phyloP scores from a whole-genome alignment of 1,140 invertebrate genomes.

The Oppia nitens region DNA sequence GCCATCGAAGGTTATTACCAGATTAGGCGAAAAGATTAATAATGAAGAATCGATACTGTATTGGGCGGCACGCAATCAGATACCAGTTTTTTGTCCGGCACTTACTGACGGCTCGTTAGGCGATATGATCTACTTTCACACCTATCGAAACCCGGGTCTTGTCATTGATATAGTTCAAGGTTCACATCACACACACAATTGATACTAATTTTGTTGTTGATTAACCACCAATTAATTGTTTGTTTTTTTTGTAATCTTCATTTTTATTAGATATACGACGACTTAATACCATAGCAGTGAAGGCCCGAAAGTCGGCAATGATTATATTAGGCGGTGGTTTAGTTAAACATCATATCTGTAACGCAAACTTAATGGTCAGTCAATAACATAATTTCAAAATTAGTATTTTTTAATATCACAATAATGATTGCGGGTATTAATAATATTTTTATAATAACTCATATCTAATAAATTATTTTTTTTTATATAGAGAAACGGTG shows the following conservation, averaged over 20 bases:
- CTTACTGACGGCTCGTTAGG: conserved; percentile 86
- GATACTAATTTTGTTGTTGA: no score
- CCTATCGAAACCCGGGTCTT: conserved; percentile 75
- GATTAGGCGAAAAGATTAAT: conserved; percentile 76
- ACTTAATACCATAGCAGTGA: conserved; percentile 87
- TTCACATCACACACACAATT: conserved; percentile 34
- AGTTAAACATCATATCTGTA: conserved; percentile 98
- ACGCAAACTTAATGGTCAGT: conserved; percentile 80
- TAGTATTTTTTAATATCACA: no score
- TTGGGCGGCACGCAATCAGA: conserved; percentile 93
- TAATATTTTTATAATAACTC: no score
- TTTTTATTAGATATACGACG: conserved; percentile 49
- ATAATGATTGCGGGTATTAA: no score
- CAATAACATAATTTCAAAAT: not conserved
- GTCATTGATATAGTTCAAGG: conserved; percentile 74
- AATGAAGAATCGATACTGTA: conserved; percentile 87
- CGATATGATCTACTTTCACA: conserved; percentile 99
- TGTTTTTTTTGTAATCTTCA: conserved; percentile 29
- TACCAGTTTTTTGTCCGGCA: conserved; percentile 94
- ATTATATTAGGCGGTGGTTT: conserved; percentile 92
- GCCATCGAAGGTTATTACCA: conserved; percentile 68
- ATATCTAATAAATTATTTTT: not conserved
- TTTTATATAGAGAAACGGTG: conserved; percentile 71
- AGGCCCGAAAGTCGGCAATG: conserved; percentile 81
- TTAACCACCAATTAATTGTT: no score